Base-by-base conservation (phyloP, 2,888 invertebrate genomes). In the Ophion obscuratus region DNA sequence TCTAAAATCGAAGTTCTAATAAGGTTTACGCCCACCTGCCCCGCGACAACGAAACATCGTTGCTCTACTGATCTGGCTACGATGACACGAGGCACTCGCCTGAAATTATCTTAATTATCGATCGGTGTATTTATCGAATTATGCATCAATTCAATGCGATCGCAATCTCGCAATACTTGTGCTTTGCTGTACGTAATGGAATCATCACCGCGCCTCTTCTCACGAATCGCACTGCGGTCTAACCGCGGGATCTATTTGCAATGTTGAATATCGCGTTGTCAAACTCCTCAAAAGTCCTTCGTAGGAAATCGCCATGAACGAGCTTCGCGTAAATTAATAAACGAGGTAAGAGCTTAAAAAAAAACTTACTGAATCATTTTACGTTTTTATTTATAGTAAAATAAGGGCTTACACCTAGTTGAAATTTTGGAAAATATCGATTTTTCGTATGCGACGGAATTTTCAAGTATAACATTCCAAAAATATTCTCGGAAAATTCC, bases 61-160 rank as follows among this genome's bases (percentile, higher is more conserved):
- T 47, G 47, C 3, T 53, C 53, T 17, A 17, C 2, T 14, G 59
- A n/a, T 70, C 36, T 27, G 24, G 62, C 67, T 59, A 71, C 64
- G 64, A 74, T 67, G 59, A 82, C 57, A 61, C 66, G 59, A 44
- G 24, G 68, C 62, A 70, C 74, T 85, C 85, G 78, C 64, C 31
- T 75, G 31, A 36, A 81, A 75, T 85, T 36, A 73, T 77, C 61
- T 71, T 73, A 67, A 81, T 84, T 84, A 81, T 62, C 62, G 61
- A 81, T 74, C 67, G 78, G 59, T 61, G 81, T 68, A 57, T 81
- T 80, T 74, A 79, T 78, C 64, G 62, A 81, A 64, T 70, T 68
- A 82, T 74, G 73, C 68, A 75, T 78, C 67, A n/a, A 57, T 61
- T 62, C 61, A 11, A 40, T 31, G 44, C 53, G 24, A 40, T 73